Conservation (phyloP, 2,888 invertebrate species). For the Flabesymbios commensalis region DNA sequence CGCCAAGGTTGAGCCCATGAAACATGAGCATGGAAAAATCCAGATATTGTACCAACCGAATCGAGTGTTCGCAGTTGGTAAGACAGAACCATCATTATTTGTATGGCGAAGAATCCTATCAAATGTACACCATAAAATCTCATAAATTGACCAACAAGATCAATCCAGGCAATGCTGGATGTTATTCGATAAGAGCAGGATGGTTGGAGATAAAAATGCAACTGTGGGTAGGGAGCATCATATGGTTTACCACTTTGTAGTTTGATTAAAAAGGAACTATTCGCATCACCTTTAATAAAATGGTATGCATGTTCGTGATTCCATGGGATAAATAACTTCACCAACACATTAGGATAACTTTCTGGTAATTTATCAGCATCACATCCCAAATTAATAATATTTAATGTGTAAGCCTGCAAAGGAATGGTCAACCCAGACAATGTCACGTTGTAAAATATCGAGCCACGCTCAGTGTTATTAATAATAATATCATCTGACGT, state of each 20-base stretch:
- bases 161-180: slow-evolving; percentile 20
- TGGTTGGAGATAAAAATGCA: slow-evolving; percentile 54
- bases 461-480: slow-evolving; percentile 18
- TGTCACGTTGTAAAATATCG: slow-evolving; percentile 36
- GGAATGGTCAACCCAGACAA: slow-evolving; percentile 26
- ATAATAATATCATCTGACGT: slow-evolving; percentile 11
- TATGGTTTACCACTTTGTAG: slow-evolving; percentile 23
- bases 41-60: slow-evolving; percentile 25
- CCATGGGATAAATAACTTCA: slow-evolving; percentile 35
- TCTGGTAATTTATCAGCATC: neutral
- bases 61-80: slow-evolving; percentile 38
- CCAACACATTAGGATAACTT: slow-evolving; percentile 14
- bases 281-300: slow-evolving; percentile 21
- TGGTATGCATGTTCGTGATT: slow-evolving; percentile 25
- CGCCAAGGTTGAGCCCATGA: slow-evolving; percentile 38
- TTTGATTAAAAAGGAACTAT: slow-evolving; percentile 23
- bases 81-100: slow-evolving; percentile 43
- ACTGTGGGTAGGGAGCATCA: slow-evolving; percentile 21
- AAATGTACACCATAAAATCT: slow-evolving; percentile 71
- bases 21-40: slow-evolving; percentile 25
- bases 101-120: slow-evolving; percentile 68
- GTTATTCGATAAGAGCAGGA: slow-evolving; percentile 49
- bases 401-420: slow-evolving; percentile 30
- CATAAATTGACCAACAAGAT: slow-evolving; percentile 65
- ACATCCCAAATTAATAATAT: too few relatives aligned